Conservation (phyloP, 2,888 invertebrate genomes). For the Automeris io region DNA sequence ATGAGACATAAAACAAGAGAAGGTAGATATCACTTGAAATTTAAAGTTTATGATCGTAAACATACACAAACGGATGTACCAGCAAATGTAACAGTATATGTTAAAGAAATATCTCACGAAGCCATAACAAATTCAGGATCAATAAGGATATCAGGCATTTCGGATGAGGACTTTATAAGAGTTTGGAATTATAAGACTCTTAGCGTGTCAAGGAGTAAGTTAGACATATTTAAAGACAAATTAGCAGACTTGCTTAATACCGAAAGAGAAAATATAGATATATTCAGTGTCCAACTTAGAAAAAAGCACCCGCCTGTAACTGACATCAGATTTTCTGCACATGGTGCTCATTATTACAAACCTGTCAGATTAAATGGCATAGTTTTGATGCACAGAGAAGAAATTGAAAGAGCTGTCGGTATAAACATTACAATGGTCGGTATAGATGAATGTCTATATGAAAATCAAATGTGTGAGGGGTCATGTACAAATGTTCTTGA, state of each 20-base stretch:
- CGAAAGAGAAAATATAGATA: conserved; percentile 92
- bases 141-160: conserved; percentile 93
- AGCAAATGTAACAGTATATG: conserved; percentile 96
- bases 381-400: conserved; percentile 93
- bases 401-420: conserved; percentile 95
- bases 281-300: conserved; percentile 95
- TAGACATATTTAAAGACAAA: conserved; percentile 92
- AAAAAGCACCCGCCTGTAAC: conserved; percentile 92
- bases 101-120: conserved; percentile 96
- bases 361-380: conserved; percentile 96
- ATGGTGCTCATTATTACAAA: conserved; percentile 97
- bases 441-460: conserved; percentile 96
- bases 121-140: conserved; percentile 97
- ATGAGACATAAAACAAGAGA: conserved; percentile 96
- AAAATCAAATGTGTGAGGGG: conserved; percentile 96
- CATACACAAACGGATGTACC: conserved; percentile 96
- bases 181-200: conserved; percentile 95
- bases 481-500: conserved; percentile 96
- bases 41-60: conserved; percentile 94
- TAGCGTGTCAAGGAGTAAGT: conserved; percentile 89
- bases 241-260: conserved; percentile 90
- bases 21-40: conserved; percentile 88
- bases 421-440: conserved; percentile 98
- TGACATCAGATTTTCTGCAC: conserved; percentile 95
- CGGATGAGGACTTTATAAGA: conserved; percentile 96